Conservation (phyloP, 2,888 invertebrate species). For the Drosophila emarginata region DNA sequence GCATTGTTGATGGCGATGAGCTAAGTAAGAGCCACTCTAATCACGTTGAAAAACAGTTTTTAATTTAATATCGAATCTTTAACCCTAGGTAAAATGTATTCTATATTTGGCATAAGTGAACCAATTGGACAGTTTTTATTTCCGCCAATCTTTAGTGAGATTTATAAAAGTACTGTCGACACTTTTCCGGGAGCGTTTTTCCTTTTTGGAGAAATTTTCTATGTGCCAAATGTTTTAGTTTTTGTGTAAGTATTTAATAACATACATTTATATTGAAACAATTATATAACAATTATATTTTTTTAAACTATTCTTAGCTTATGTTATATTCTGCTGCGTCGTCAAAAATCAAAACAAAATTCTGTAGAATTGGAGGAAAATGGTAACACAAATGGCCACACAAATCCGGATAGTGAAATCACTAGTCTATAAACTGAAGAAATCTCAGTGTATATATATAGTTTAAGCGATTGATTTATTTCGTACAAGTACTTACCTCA, state of each 20-base stretch:
- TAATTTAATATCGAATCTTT: background rate
- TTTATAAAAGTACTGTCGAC: slow-evolving; percentile 79
- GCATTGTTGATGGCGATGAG: slow-evolving; percentile 80
- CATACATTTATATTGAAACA: too few species aligned
- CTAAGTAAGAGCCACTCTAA: slow-evolving; percentile 60
- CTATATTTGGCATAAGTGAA: slow-evolving; percentile 81
- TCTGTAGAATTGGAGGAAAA: slow-evolving; percentile 53
- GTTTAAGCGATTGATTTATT: slow-evolving; percentile 27
- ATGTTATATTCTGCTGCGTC: slow-evolving; percentile 67
- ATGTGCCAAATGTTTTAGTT: slow-evolving; percentile 80
- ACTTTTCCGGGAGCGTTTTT: slow-evolving; percentile 81
- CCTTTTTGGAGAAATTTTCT: slow-evolving; percentile 81
- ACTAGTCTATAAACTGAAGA: slow-evolving; percentile 64
- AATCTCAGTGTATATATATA: slow-evolving; percentile 26
- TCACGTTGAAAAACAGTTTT: background rate
- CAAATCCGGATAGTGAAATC: slow-evolving; percentile 63
- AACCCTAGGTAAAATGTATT: slow-evolving; percentile 77
- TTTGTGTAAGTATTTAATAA: slow-evolving; percentile 74
- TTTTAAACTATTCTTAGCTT: slow-evolving; percentile 38
- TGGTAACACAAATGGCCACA: slow-evolving; percentile 34
- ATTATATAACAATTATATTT: background rate
- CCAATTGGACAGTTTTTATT: slow-evolving; percentile 81
- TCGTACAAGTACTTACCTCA: background rate
- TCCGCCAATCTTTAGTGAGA: slow-evolving; percentile 79
- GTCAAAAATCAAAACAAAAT: slow-evolving; percentile 56